These are phyloP conservation scores for Thecophora atra DNA, from an alignment of 2,888 invertebrate species.

Conservation along the genomic window DNA sequence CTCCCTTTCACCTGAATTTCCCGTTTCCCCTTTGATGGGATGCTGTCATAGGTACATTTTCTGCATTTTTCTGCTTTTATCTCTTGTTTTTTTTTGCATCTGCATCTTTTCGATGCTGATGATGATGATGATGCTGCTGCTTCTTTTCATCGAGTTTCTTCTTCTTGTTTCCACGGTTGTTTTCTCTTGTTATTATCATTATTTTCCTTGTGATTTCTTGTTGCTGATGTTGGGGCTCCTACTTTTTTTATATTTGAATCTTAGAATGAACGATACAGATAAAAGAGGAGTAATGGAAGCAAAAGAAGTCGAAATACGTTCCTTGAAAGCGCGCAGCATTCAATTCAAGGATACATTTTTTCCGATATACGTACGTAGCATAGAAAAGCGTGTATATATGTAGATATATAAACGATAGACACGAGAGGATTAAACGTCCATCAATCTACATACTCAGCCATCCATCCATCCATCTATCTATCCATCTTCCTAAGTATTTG, in stretches of 20 bases:
- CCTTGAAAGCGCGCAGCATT: constrained; percentile 29
- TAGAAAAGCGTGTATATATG: not conserved
- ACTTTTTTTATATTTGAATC: constrained; percentile 18
- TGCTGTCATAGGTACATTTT: not conserved
- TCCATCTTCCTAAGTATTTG: not conserved
- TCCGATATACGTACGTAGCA: not conserved
- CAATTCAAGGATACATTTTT: constrained; percentile 31
- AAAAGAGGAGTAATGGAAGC: not conserved
- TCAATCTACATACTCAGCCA: constrained; percentile 5
- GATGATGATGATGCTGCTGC: not conserved
- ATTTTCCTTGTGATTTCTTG: not conserved
- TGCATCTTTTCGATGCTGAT: not conserved
- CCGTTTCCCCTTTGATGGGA: too few species aligned
- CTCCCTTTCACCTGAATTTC: not conserved
- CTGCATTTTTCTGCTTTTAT: not conserved
- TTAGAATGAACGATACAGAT: constrained; percentile 6
- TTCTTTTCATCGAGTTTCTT: not conserved
- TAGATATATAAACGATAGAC: not conserved
- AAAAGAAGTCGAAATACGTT: not conserved
- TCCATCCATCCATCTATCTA: not conserved
- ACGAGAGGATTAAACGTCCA: not conserved
- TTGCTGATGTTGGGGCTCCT: constrained; percentile 23
- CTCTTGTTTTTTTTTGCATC: not conserved
- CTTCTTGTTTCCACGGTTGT: constrained; percentile 13
- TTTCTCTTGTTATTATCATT: constrained; percentile 2